These are phyloP conservation scores for Chloroceryle amazona DNA, from an alignment of 2,797 vertebrate genomes.

Conservation along the genomic window DNA sequence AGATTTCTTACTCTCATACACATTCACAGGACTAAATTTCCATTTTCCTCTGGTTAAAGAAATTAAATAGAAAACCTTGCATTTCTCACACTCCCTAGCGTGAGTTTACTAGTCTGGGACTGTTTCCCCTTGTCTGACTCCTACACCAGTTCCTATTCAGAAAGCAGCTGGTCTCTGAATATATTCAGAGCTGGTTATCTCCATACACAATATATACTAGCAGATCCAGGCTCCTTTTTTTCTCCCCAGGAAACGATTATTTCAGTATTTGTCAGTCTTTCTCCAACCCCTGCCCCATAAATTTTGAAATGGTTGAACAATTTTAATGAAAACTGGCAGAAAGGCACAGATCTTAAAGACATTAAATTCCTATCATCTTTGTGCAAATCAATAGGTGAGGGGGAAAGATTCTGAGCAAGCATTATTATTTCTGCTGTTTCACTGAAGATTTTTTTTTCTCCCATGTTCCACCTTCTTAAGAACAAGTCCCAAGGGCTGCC, in stretches of 20 bases:
- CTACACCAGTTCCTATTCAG: slow-evolving; percentile 38
- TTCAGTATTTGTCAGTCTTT: slow-evolving; percentile 27
- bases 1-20: neutral
- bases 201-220: slow-evolving; percentile 14
- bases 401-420: neutral
- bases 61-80: slow-evolving; percentile 4
- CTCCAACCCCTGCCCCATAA: neutral
- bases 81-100: neutral
- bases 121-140: slow-evolving; percentile 49
- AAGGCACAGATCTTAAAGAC: slow-evolving; percentile 23
- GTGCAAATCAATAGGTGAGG: slow-evolving; percentile 29
- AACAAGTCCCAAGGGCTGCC: neutral
- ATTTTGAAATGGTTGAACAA: neutral
- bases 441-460: neutral
- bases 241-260: slow-evolving; percentile 16
- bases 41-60: neutral
- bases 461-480: neutral
- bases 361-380: slow-evolving; percentile 16
- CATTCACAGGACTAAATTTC: neutral
- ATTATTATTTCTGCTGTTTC: slow-evolving; percentile 1
- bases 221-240: neutral
- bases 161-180: slow-evolving; percentile 35
- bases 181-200: slow-evolving; percentile 42
- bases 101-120: neutral
- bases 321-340: slow-evolving; percentile 44